These are phyloP conservation scores for Gymnarchus niloticus DNA, from an alignment of 2,113 vertebrate genomes.

Conservation along the genomic window DNA sequence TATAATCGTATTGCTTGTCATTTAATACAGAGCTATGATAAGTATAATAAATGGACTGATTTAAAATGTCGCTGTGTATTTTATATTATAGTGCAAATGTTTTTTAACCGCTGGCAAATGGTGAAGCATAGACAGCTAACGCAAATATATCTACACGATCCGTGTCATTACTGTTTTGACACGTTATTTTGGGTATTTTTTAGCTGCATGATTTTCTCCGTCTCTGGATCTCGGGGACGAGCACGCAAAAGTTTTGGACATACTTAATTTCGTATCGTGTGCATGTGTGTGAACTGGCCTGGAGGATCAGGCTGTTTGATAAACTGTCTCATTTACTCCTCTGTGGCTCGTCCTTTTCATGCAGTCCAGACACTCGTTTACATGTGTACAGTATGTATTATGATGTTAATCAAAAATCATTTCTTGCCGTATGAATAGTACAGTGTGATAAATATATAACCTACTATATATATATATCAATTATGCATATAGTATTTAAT, in stretches of 20 bases:
- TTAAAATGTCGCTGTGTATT: background rate
- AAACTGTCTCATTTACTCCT: background rate
- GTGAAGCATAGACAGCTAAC: background rate
- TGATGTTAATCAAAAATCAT: slow-evolving; percentile 38
- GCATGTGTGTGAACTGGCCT: background rate
- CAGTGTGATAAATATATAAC: slow-evolving; percentile 54
- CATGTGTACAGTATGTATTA: slow-evolving; percentile 18
- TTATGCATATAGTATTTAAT: slow-evolving; percentile 67
- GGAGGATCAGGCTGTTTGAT: background rate
- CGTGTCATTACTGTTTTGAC: background rate
- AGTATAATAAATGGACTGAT: background rate
- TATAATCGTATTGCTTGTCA: slow-evolving; percentile 13
- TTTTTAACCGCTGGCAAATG: background rate
- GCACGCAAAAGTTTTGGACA: background rate
- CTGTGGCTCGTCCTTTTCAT: background rate
- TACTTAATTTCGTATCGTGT: background rate
- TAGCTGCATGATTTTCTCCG: background rate
- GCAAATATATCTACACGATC: background rate
- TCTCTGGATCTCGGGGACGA: background rate
- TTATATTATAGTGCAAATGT: background rate
- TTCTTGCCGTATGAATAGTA: slow-evolving; percentile 46
- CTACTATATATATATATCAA: slow-evolving; percentile 62
- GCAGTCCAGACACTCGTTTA: background rate
- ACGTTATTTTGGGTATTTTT: too few species aligned
- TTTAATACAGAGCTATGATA: slow-evolving; percentile 14